Evolutionary conservation across 2,113 vertebrate species (phyloP).

Genomic region (Seriola dumerili): DNA sequence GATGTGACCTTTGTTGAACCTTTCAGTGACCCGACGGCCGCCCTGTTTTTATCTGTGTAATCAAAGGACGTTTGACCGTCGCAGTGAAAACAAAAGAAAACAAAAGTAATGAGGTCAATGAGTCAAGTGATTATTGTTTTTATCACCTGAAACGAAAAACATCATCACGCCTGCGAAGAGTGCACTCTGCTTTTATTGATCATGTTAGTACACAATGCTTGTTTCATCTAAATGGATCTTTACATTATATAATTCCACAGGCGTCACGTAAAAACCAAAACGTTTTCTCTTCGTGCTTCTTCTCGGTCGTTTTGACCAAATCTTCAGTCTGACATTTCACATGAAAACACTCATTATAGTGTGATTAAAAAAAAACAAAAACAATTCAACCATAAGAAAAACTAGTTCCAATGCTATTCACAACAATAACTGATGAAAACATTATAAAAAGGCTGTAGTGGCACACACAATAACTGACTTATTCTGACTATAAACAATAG

Average conservation of each 20-base stretch:
- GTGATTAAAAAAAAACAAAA: not conserved
- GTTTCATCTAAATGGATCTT: conserved; percentile 22
- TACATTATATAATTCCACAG: conserved; percentile 24
- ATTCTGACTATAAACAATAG: conserved; percentile 26
- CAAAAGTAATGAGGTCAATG: not conserved
- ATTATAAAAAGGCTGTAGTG: conserved; percentile 19
- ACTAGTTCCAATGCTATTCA: conserved; percentile 39
- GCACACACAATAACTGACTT: conserved; percentile 25
- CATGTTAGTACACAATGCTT: conserved; percentile 48
- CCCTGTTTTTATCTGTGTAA: not conserved
- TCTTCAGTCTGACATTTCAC: conserved; percentile 13
- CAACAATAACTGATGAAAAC: conserved; percentile 50
- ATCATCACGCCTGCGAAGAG: conserved; percentile 13
- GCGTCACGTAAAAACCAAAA: not conserved
- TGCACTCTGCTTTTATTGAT: conserved; percentile 68
- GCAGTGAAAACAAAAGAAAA: not conserved
- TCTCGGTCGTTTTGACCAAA: not conserved
- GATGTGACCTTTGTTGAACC: not conserved
- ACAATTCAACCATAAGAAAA: not conserved
- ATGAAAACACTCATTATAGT: conserved; percentile 24
- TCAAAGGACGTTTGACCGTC: not conserved
- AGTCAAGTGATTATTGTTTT: not conserved
- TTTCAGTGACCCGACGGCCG: not conserved
- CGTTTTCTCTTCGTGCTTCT: not conserved
- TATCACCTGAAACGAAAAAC: not conserved